A percentile compares a stretch with the other conserved stretches of the same genome.
These are phyloP conservation scores for Arctocebus calabarensis DNA, from an alignment of 2,797 vertebrate genomes.

Conservation along the genomic window DNA sequence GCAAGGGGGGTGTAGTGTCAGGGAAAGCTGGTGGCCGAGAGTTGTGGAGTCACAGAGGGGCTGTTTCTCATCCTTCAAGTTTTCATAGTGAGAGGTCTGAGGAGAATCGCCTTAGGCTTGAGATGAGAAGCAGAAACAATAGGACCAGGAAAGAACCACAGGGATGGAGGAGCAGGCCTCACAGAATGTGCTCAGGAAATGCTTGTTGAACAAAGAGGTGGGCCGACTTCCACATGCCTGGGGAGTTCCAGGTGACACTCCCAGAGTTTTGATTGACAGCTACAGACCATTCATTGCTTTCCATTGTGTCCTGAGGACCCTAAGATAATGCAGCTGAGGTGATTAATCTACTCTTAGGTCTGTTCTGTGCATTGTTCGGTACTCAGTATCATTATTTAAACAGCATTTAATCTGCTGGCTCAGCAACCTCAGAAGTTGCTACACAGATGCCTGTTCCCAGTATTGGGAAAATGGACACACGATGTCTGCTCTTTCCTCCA, in stretches of 20 bases:
- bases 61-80: background rate
- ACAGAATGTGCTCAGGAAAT: background rate
- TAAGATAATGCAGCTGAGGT: background rate
- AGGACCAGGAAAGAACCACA: background rate
- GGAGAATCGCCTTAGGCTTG: background rate
- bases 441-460: background rate
- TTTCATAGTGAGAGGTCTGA: background rate
- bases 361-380: slow-evolving; percentile 46
- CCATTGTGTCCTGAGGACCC: background rate
- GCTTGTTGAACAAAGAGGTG: background rate
- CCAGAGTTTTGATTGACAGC: background rate
- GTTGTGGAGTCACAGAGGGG: background rate
- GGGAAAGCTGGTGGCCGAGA: background rate
- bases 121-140: background rate
- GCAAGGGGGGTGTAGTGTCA: background rate
- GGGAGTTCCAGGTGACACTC: background rate
- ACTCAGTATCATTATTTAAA: slow-evolving; percentile 8
- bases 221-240: background rate
- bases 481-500: background rate
- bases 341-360: background rate
- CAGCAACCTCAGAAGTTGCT: background rate
- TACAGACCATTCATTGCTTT: background rate
- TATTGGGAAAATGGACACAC: background rate
- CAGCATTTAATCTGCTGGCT: background rate
- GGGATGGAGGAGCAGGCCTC: background rate